phyloP scores from a whole-genome alignment of 2,888 invertebrate genomes.

The Rotaria magnacalcarata region DNA sequence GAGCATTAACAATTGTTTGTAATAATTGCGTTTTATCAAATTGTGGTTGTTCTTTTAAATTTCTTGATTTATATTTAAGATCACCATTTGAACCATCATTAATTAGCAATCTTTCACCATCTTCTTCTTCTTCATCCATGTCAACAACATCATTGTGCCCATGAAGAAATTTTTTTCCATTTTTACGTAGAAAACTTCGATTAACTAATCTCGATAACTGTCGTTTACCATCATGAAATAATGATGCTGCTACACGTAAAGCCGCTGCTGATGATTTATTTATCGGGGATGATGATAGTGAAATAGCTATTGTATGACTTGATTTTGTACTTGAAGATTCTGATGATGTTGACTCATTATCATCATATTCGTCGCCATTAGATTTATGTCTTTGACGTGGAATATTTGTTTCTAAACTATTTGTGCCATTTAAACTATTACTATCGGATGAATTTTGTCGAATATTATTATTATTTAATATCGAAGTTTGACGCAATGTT shows the following conservation, averaged over 20 bases:
- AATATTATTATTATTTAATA: neutral
- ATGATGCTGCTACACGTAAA: neutral
- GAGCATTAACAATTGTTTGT: slow-evolving; percentile 74
- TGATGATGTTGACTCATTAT: slow-evolving; percentile 30
- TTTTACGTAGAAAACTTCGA: slow-evolving; percentile 15
- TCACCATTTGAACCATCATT: slow-evolving; percentile 16
- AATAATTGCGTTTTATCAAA: slow-evolving; percentile 85
- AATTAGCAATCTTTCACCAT: neutral
- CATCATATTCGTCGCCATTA: neutral
- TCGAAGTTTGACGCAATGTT: neutral
- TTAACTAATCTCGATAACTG: neutral
- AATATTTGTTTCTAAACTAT: neutral
- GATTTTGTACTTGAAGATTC: slow-evolving; percentile 35
- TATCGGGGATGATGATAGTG: neutral
- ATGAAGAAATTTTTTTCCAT: neutral
- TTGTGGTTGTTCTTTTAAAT: slow-evolving; percentile 93
- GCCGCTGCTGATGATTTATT: neutral
- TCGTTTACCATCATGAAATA: slow-evolving; percentile 25
- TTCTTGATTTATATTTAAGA: slow-evolving; percentile 71
- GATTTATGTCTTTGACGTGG: neutral
- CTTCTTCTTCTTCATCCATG: slow-evolving; percentile 13
- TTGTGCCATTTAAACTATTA: neutral
- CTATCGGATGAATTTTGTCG: neutral
- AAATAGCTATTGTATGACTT: slow-evolving; percentile 26
- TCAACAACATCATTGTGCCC: neutral